These are phyloP conservation scores for Crypturellus undulatus DNA, from an alignment of 2,113 vertebrate species.

Conservation along the genomic window DNA sequence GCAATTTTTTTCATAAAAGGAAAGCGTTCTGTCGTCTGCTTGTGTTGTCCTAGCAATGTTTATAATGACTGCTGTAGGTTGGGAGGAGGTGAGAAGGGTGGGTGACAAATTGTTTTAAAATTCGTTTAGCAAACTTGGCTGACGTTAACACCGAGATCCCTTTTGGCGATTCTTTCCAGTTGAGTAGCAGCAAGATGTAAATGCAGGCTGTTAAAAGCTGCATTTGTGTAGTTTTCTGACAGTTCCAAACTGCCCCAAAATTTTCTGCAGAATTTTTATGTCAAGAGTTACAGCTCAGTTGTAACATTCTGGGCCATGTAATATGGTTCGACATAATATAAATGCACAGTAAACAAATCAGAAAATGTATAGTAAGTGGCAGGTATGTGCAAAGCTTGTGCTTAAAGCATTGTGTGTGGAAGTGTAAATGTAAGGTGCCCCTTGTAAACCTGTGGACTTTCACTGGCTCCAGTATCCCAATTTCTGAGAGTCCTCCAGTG, in stretches of 20 bases:
- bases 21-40: constrained; percentile 31
- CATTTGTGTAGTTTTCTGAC: not conserved
- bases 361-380: not conserved
- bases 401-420: fast-evolving
- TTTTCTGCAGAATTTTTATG: not conserved
- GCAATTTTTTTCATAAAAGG: constrained; percentile 52
- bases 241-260: not conserved
- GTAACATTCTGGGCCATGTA: not conserved
- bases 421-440: not conserved
- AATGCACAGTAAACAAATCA: not conserved
- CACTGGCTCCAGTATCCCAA: not conserved
- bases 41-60: constrained; percentile 17
- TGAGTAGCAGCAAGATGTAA: not conserved
- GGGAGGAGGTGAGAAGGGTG: constrained; percentile 9
- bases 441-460: not conserved
- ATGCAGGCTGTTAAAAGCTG: not conserved
- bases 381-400: fast-evolving
- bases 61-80: constrained; percentile 28
- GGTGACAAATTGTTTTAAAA: constrained; percentile 9
- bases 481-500: not conserved
- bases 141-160: not conserved
- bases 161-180: constrained; percentile 19
- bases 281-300: not conserved
- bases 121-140: constrained; percentile 13
- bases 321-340: fast-evolving